Conservation (phyloP, 2,797 vertebrate species). For the Macrochelys suwanniensis region DNA sequence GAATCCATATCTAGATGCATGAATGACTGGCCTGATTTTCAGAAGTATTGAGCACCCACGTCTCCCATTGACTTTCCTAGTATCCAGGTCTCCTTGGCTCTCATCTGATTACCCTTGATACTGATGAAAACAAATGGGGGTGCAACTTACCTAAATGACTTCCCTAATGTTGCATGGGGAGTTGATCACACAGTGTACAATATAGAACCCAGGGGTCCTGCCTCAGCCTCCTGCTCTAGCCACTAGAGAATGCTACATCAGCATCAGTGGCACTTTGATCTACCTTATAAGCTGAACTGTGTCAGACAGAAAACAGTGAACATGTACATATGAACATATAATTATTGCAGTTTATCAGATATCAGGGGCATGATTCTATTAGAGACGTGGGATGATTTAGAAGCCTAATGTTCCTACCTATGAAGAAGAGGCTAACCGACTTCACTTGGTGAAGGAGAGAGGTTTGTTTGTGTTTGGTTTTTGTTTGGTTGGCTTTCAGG, state of each 20-base stretch:
- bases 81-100: not conserved
- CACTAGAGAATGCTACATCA: not conserved
- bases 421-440: not conserved
- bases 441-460: not conserved
- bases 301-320: not conserved
- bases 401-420: not conserved
- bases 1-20: not conserved
- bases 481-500: not conserved
- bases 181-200: not conserved
- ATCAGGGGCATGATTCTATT: not conserved
- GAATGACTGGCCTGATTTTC: not conserved
- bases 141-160: fast-evolving
- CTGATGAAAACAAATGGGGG: not conserved
- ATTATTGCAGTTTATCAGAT: not conserved
- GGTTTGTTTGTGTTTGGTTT: not conserved
- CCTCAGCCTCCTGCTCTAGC: not conserved
- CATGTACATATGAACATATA: not conserved
- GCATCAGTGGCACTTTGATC: not conserved
- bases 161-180: not conserved
- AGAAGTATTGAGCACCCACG: not conserved
- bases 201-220: not conserved
- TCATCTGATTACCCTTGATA: not conserved
- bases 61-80: not conserved
- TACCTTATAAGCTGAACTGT: not conserved
- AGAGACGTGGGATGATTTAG: not conserved